A percentile compares a stretch with the other conserved stretches of the same genome.
Conservation (phyloP, 2,797 vertebrate species). For the Siniperca scherzeri region DNA sequence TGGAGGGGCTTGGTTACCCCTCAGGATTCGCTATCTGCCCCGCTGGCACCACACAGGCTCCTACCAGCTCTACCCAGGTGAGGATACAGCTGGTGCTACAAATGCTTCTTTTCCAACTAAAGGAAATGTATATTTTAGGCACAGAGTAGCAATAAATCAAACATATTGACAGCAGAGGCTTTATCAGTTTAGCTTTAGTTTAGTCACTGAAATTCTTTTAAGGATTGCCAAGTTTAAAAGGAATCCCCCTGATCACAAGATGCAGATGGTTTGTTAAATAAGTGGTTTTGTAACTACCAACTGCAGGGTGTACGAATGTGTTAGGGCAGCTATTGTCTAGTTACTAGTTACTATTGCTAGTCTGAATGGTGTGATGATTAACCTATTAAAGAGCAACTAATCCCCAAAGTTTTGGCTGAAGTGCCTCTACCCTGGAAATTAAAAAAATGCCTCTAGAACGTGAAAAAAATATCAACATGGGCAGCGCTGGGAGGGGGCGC, state of each 20-base stretch:
- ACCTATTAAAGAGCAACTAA: no score
- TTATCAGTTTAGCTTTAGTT: constrained; percentile 7
- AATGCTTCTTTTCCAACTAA: neutral
- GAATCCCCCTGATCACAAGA: neutral
- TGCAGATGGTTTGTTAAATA: constrained; percentile 16
- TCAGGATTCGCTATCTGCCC: constrained; percentile 92
- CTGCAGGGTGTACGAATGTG: neutral
- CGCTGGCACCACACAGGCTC: constrained; percentile 95
- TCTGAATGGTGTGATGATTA: constrained; percentile 12
- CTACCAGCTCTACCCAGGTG: constrained; percentile 97
- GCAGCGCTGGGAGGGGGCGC: no score
- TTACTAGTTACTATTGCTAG: no score
- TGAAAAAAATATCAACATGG: no score
- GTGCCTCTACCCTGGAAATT: no score
- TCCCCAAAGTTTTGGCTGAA: no score
- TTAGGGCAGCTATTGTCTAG: constrained; percentile 14
- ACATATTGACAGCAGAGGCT: neutral
- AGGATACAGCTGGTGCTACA: constrained; percentile 70
- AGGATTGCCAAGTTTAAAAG: constrained; percentile 3
- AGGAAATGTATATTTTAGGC: neutral
- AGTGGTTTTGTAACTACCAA: constrained; percentile 5
- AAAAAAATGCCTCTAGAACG: no score
- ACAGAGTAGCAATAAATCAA: neutral
- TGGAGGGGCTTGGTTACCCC: constrained; percentile 91
- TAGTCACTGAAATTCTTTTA: neutral